Base-by-base conservation (phyloP, 1,140 invertebrate species). In the Drosophila sp. region DNA sequence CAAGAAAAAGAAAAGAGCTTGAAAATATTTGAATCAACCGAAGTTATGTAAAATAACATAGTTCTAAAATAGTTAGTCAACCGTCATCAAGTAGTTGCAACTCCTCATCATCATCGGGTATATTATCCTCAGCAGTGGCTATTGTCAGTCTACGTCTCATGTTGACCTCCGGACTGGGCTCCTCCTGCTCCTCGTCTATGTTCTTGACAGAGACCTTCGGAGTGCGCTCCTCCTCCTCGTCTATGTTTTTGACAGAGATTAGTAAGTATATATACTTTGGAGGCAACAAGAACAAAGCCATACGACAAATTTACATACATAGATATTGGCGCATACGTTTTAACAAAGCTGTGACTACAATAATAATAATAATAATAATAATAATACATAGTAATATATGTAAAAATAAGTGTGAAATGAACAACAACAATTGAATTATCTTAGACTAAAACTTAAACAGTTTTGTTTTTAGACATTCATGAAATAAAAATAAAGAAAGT, bases 71-170 rank as follows among this genome's bases (percentile, higher is more conserved):
- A 54, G 27, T 38, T 34, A 61, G 48, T 84, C 86, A 90, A 91
- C 90, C 90, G 70, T 91, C 84, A 65, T 91, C 90, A 18, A 81
- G 65, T 34, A 62, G 78, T 36, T 82, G 80, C 53, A 80, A 51
- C 36, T 91, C 89, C 64, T 89, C 82, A 57, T 75, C 67, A 65
- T 90, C 86, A 14, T 87, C 83, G 9, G 76, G 90, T 63, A 91
- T 82, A 8, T 76, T 53, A 32, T 91, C 91, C 54, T 84, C 90
- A 4, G 89, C 72, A 2, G 73, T 70, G 53, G 90, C 90, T 45
- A 92, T 90, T 8, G 91, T 92, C 70, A 92, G 56, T 16, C 91
- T 76, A 4, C 91, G 81, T 74, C 89, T 80, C 89, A 92, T 80
- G 16, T 65, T 41, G 38, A 64, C 38, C 57, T 90, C 90, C n/a